Evolutionary conservation across 2,113 vertebrate species (phyloP).

Genomic region (Ammodytes dubius): DNA sequence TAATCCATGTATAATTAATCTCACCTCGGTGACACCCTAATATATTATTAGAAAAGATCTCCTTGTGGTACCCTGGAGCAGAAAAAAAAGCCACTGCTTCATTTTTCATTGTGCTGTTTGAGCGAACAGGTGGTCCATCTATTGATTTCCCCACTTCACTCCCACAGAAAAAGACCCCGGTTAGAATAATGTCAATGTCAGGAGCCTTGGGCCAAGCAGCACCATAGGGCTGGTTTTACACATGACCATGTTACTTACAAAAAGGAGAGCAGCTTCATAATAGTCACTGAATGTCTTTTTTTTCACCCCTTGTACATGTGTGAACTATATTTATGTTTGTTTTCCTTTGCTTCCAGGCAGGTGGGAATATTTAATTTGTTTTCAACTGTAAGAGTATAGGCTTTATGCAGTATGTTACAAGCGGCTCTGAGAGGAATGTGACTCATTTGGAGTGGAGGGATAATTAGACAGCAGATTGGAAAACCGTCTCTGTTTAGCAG

Average conservation of each 20-base stretch:
- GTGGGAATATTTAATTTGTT: slow-evolving; percentile 20
- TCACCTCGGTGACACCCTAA: slow-evolving; percentile 83
- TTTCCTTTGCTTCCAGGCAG: slow-evolving; percentile 46
- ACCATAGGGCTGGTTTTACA: slow-evolving; percentile 27
- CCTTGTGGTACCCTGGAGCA: slow-evolving; percentile 73
- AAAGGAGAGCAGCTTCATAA: slow-evolving; percentile 51
- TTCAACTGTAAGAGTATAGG: slow-evolving; percentile 31
- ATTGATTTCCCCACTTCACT: slow-evolving; percentile 78
- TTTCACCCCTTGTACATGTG: neutral
- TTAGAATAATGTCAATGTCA: slow-evolving; percentile 79
- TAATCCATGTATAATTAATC: slow-evolving; percentile 88
- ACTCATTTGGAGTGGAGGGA: slow-evolving; percentile 61
- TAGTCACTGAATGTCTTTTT: slow-evolving; percentile 35
- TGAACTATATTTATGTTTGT: slow-evolving; percentile 34
- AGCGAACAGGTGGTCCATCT: slow-evolving; percentile 83
- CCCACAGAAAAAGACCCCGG: slow-evolving; percentile 63
- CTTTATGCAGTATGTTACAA: slow-evolving; percentile 44
- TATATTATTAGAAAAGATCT: slow-evolving; percentile 87
- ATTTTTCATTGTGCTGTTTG: slow-evolving; percentile 84
- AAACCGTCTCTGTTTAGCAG: slow-evolving; percentile 64
- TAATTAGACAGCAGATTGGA: slow-evolving; percentile 71
- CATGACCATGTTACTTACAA: slow-evolving; percentile 48
- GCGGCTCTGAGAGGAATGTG: slow-evolving; percentile 43
- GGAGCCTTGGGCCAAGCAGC: slow-evolving; percentile 63
- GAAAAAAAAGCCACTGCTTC: slow-evolving; percentile 69